Base-by-base conservation (phyloP, 1,140 invertebrate species). In the Orussus abietinus region DNA sequence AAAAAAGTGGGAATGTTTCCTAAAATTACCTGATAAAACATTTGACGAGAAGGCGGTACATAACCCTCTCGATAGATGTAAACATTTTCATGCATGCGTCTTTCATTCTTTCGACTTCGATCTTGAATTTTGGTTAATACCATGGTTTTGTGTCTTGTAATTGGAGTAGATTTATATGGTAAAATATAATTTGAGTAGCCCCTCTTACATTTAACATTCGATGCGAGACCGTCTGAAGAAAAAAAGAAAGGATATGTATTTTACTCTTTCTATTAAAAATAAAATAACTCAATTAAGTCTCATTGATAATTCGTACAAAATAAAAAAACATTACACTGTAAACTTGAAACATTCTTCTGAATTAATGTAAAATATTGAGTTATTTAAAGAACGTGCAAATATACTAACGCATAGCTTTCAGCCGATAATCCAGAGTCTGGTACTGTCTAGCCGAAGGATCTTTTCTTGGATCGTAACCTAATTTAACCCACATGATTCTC, bases 381-480 rank as follows among this genome's bases (percentile, higher is more conserved):
- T 18, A 21, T 19, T 31, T 12, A 38, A 35, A 34, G n/a, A 25
- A 3, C 12, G 10, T 28, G 25, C 2, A 4, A 14, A 22, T 14
- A 35, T 47, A 57, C 61, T 65, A 68, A 82, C 80, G 79, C 73
- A 75, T 75, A 48, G 80, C 76, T 61, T 88, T 78, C 19, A 92
- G 66, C 51, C 92, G 77, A 62, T 88, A 94, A 71, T 95, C 91
- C 17, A 96, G 74, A 7, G 83, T 84, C 69, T 96, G 92, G 66
- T 91, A 94, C 29, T 81, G 81, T 51, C 86, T 83, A 17, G 88
- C 77, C 2, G 73, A 62, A n/a, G 84, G 82, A 50, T 92, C 82
- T 55, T 83, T 84, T 28, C 86, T 75, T 0, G 92, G 91, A 74
- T 96, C 90, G 57, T 91, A 95, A 0, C 90, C 91, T 55, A 86